Percentiles rank a stretch among this genome's conserved stretches.
Evolutionary conservation across 2,888 invertebrate species (phyloP).

Genomic region (Timandra comae): DNA sequence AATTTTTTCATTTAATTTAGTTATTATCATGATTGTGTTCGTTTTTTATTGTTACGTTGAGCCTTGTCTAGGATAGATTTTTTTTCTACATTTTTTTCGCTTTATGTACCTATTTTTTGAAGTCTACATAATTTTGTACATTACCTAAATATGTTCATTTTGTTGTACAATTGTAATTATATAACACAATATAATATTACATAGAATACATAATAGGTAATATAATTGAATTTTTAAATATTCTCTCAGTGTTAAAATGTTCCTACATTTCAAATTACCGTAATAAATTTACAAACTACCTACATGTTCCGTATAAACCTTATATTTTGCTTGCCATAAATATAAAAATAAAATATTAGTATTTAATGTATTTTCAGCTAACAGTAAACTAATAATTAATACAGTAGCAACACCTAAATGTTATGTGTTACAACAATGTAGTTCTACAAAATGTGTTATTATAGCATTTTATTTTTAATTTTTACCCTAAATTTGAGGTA

Average conservation of each 20-base stretch:
- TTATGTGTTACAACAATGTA: slow-evolving; percentile 5
- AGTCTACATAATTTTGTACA: slow-evolving; percentile 25
- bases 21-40: slow-evolving; percentile 62
- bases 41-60: slow-evolving; percentile 54
- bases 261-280: slow-evolving; percentile 62
- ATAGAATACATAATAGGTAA: slow-evolving; percentile 57
- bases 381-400: slow-evolving; percentile 12
- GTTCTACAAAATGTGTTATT: slow-evolving; percentile 11
- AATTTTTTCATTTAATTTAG: slow-evolving; percentile 50
- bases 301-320: slow-evolving; percentile 36
- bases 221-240: slow-evolving; percentile 62
- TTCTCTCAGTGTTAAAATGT: slow-evolving; percentile 73
- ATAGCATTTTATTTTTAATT: slow-evolving; percentile 18
- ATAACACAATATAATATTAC: slow-evolving; percentile 35
- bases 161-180: slow-evolving; percentile 56
- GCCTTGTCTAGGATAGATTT: slow-evolving; percentile 30
- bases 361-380: slow-evolving; percentile 22
- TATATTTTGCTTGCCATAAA: slow-evolving; percentile 66
- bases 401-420: slow-evolving; percentile 9
- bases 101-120: slow-evolving; percentile 23
- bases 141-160: slow-evolving; percentile 41
- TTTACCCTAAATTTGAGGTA: no score
- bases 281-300: slow-evolving; percentile 53
- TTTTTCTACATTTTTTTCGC: slow-evolving; percentile 20
- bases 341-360: slow-evolving; percentile 39